These are phyloP conservation scores for Pavo muticus DNA, from an alignment of 2,113 vertebrate species.

Conservation along the genomic window DNA sequence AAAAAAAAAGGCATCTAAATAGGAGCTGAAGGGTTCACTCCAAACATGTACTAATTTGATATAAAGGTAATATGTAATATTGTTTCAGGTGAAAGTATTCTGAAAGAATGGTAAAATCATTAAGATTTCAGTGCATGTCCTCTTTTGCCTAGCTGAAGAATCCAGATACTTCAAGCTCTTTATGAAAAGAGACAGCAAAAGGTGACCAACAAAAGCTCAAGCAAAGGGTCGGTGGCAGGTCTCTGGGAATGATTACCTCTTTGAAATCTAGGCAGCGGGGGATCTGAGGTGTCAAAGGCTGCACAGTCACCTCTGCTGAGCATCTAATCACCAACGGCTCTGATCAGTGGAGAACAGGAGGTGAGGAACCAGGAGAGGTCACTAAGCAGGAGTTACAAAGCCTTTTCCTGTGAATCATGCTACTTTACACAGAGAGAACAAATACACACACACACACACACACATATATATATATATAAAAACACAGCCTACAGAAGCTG, in stretches of 20 bases:
- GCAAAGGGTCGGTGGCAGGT: slow-evolving; percentile 41
- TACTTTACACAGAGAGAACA: background rate
- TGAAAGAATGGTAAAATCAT: slow-evolving; percentile 21
- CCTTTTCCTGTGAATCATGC: background rate
- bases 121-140: background rate
- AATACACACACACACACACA: background rate
- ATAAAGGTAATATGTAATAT: background rate
- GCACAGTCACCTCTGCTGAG: slow-evolving; percentile 7
- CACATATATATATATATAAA: too few relatives aligned
- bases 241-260: slow-evolving; percentile 43
- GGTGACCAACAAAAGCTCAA: slow-evolving; percentile 45
- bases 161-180: slow-evolving; percentile 38
- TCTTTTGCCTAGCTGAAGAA: background rate
- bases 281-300: slow-evolving; percentile 45
- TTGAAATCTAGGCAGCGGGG: slow-evolving; percentile 43
- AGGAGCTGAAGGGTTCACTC: background rate
- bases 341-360: slow-evolving; percentile 38
- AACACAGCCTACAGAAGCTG: background rate
- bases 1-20: background rate
- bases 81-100: background rate
- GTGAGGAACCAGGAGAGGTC: slow-evolving; percentile 28
- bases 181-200: slow-evolving; percentile 42
- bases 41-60: background rate
- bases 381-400: slow-evolving; percentile 6
- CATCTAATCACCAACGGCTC: slow-evolving; percentile 40